Conservation (phyloP, 2,113 vertebrate genomes). For the Chloebia gouldiae region DNA sequence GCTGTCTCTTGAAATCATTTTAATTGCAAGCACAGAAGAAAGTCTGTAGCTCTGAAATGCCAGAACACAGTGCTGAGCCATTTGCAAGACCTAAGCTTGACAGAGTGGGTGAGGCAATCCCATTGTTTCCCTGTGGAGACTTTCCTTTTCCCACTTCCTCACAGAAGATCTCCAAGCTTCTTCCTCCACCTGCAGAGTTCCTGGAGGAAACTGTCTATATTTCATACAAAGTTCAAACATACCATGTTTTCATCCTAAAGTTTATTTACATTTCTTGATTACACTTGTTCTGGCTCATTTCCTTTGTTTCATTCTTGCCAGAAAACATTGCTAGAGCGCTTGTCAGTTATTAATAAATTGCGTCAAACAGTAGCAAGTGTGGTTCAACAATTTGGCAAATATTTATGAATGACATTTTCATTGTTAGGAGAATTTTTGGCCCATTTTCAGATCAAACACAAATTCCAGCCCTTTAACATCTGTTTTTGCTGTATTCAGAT, state of each 20-base stretch:
- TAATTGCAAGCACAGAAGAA: background rate
- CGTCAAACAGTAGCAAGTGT: conserved; percentile 49
- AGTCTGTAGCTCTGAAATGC: background rate
- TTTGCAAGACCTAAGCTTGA: background rate
- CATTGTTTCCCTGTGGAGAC: background rate
- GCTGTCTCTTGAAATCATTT: background rate
- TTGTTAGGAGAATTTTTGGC: conserved; percentile 43
- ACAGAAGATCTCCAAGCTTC: background rate
- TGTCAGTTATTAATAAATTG: conserved; percentile 48
- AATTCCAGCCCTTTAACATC: conserved; percentile 23
- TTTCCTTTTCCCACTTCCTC: background rate
- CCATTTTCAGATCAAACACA: background rate
- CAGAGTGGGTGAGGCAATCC: background rate
- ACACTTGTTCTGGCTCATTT: conserved; percentile 51
- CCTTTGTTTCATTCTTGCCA: conserved; percentile 63
- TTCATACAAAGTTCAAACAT: conserved; percentile 59
- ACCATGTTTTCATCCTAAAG: conserved; percentile 20
- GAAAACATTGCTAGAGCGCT: conserved; percentile 31
- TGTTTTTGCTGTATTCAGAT: conserved; percentile 1
- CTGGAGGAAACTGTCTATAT: conserved; percentile 53
- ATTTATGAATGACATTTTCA: conserved; percentile 20
- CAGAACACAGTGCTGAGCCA: background rate
- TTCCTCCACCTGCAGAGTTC: conserved; percentile 50
- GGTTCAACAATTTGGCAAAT: conserved; percentile 36
- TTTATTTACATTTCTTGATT: conserved; percentile 69